Percentiles rank a stretch among this genome's conserved stretches.
phyloP scores from a whole-genome alignment of 2,888 invertebrate species.

The Agrochola lota region DNA sequence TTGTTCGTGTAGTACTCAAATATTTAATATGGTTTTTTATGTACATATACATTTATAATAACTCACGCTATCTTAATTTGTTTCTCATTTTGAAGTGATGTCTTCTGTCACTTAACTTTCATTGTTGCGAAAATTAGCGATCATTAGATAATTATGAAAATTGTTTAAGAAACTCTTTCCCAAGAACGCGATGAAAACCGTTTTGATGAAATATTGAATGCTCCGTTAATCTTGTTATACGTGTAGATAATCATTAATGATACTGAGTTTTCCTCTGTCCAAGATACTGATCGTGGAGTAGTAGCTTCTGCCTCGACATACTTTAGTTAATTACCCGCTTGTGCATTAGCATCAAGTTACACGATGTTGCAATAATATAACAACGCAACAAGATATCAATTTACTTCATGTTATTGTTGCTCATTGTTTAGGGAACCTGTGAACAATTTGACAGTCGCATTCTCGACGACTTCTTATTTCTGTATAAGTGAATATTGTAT shows the following conservation, averaged over 20 bases:
- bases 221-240: slow-evolving; percentile 53
- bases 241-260: slow-evolving; percentile 55
- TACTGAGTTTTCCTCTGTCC: slow-evolving; percentile 57
- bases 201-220: slow-evolving; percentile 55
- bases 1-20: slow-evolving; percentile 40
- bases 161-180: slow-evolving; percentile 40
- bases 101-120: slow-evolving; percentile 20
- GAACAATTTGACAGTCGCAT: slow-evolving; percentile 10
- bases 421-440: slow-evolving; percentile 33
- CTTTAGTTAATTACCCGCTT: slow-evolving; percentile 68
- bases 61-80: slow-evolving; percentile 9
- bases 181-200: slow-evolving; percentile 27
- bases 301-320: slow-evolving; percentile 73
- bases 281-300: slow-evolving; percentile 60
- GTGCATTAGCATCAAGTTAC: slow-evolving; percentile 66
- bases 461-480: neutral
- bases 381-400: slow-evolving; percentile 56
- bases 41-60: slow-evolving; percentile 7
- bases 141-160: slow-evolving; percentile 32
- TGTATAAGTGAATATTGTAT: neutral
- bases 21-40: slow-evolving; percentile 22
- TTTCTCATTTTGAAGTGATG: slow-evolving; percentile 17
- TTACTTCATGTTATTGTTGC: slow-evolving; percentile 49
- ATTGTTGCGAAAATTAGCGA: slow-evolving; percentile 27
- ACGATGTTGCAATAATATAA: slow-evolving; percentile 59